Conservation (phyloP, 1,140 invertebrate genomes). For the Theocolax elegans region DNA sequence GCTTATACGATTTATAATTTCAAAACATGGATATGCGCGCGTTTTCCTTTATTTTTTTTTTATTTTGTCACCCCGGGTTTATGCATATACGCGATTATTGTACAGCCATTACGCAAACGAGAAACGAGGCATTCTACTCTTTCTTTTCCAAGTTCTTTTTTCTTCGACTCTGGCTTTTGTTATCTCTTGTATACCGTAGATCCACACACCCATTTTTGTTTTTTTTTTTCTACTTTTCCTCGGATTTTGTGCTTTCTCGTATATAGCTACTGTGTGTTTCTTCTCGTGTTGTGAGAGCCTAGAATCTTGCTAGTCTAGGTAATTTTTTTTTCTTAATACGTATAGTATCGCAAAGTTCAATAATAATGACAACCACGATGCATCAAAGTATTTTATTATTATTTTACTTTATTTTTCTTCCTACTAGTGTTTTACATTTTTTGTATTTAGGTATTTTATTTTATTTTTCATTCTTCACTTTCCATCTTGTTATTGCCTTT, state of each 20-base stretch:
- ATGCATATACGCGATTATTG: slow-evolving; percentile 42
- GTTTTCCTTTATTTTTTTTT: not conserved
- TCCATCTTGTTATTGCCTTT: not conserved
- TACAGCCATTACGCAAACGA: slow-evolving; percentile 48
- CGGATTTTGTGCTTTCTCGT: not conserved
- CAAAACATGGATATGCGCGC: slow-evolving; percentile 49
- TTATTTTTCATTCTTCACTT: not conserved
- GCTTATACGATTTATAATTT: not conserved
- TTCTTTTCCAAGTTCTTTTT: slow-evolving; percentile 8
- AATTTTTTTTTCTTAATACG: slow-evolving; percentile 9
- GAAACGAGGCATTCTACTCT: slow-evolving; percentile 30
- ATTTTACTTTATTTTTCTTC: not conserved
- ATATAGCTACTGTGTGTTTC: not conserved
- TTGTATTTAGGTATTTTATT: too few species aligned
- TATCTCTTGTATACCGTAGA: not conserved
- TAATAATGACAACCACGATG: slow-evolving; percentile 15
- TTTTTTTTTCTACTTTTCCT: not conserved
- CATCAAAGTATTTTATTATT: not conserved
- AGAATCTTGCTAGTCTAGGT: not conserved
- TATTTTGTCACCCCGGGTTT: too few species aligned
- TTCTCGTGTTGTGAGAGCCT: too few species aligned
- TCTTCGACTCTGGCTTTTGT: not conserved
- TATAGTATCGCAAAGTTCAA: slow-evolving; percentile 2
- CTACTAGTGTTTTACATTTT: not conserved
- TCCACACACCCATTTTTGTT: not conserved